A percentile compares a stretch with the other conserved stretches of the same genome.
These are phyloP conservation scores for Falcunculus frontatus DNA, from an alignment of 2,113 vertebrate genomes.

Conservation along the genomic window DNA sequence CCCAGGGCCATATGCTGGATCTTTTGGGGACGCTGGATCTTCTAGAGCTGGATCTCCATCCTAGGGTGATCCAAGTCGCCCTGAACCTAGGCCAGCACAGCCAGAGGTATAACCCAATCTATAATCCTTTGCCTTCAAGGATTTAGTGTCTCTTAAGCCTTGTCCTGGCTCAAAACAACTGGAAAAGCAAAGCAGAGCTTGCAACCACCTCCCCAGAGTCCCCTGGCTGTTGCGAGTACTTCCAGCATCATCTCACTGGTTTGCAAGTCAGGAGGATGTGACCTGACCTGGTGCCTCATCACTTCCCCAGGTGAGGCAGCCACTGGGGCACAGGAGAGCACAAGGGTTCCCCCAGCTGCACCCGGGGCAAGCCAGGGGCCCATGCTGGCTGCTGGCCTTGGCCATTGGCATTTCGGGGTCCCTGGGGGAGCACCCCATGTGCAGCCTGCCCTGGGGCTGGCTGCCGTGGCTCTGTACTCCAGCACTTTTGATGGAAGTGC, in stretches of 20 bases:
- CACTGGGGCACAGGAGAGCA: too few species aligned
- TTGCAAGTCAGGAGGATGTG: not conserved
- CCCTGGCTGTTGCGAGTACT: not conserved
- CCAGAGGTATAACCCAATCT: not conserved
- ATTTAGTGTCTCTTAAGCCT: not conserved
- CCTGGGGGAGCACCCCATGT: not conserved
- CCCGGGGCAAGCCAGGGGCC: not conserved
- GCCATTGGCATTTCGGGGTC: accelerated
- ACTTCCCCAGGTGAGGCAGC: not conserved
- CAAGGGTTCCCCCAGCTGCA: not conserved
- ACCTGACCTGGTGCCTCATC: not conserved
- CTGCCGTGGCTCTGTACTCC: not conserved
- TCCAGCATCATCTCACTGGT: not conserved
- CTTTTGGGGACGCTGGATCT: accelerated
- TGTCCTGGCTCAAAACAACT: not conserved
- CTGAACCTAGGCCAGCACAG: not conserved
- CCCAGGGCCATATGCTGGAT: accelerated
- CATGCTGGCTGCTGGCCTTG: not conserved
- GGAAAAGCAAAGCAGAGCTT: not conserved
- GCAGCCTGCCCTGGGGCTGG: not conserved
- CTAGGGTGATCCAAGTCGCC: not conserved
- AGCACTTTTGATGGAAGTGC: not conserved
- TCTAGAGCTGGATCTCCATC: not conserved
- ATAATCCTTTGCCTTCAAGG: not conserved
- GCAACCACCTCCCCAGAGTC: not conserved